Evolutionary conservation across 30 jellyfish, hydroid and myxozoan genomes (phyloP).

Genomic region (Nemopilema nomurai): DNA sequence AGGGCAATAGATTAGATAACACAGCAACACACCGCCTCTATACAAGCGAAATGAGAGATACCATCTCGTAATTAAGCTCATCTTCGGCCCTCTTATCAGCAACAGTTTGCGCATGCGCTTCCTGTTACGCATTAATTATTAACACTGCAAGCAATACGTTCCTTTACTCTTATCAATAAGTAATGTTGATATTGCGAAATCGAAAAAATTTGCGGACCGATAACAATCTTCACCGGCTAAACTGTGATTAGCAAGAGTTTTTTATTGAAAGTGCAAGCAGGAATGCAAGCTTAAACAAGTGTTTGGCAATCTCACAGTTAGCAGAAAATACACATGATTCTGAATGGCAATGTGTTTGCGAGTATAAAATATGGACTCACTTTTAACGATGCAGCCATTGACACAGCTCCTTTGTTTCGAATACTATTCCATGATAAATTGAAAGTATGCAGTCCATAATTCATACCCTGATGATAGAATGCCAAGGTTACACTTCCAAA

Average conservation of each 20-base stretch:
- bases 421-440: constrained; percentile 67
- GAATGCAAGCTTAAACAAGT: too few species aligned
- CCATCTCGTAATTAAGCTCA: background rate
- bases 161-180: background rate
- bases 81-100: background rate
- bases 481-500: background rate
- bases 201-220: background rate
- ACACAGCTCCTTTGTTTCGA: constrained; percentile 77
- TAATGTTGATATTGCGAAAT: background rate
- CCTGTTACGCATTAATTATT: background rate
- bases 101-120: background rate
- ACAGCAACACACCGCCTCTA: background rate
- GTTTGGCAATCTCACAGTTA: too few species aligned
- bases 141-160: background rate
- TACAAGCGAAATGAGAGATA: background rate
- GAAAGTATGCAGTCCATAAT: constrained; percentile 50
- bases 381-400: constrained; percentile 78
- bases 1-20: background rate
- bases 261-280: too few species aligned
- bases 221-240: background rate
- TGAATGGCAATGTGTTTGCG: too few species aligned
- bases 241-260: background rate
- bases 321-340: too few species aligned
- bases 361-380: too few species aligned
- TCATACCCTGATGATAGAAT: constrained; percentile 35